phyloP scores from a whole-genome alignment of 2,797 vertebrate genomes.

The Erethizon dorsatum region DNA sequence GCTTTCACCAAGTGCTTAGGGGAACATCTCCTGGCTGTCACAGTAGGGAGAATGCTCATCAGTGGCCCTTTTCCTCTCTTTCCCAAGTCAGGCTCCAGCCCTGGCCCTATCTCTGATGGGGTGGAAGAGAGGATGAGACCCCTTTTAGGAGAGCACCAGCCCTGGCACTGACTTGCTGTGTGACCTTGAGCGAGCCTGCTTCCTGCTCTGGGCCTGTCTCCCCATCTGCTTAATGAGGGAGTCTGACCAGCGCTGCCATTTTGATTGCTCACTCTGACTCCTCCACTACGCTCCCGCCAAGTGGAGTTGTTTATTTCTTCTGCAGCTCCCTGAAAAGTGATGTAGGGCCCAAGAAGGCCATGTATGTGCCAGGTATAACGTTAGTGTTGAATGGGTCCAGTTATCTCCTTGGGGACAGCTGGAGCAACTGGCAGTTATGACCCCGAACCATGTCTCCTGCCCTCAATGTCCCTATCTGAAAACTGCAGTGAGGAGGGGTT shows the following conservation, averaged over 20 bases:
- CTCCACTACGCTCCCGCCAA: background rate
- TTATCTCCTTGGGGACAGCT: slow-evolving; percentile 38
- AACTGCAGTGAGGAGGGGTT: background rate
- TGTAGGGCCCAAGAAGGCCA: background rate
- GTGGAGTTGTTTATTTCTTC: background rate
- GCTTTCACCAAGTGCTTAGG: background rate
- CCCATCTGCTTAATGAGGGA: background rate
- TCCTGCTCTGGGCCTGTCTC: background rate
- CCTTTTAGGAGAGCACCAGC: background rate
- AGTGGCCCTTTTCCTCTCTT: background rate
- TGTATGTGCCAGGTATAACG: background rate
- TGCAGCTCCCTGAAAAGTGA: background rate
- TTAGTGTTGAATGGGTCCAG: background rate
- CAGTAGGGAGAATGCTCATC: background rate
- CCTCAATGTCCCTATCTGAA: background rate
- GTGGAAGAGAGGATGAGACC: background rate
- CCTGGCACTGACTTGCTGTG: background rate
- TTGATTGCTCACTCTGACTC: background rate
- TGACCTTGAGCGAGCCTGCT: background rate
- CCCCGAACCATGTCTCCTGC: background rate
- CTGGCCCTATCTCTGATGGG: background rate
- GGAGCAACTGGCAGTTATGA: background rate
- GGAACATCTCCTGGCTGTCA: background rate
- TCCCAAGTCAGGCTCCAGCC: background rate
- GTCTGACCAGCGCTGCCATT: background rate